phyloP scores from a whole-genome alignment of 53 echinoderm and acorn worm genomes.

The Paracentrotus lividus region DNA sequence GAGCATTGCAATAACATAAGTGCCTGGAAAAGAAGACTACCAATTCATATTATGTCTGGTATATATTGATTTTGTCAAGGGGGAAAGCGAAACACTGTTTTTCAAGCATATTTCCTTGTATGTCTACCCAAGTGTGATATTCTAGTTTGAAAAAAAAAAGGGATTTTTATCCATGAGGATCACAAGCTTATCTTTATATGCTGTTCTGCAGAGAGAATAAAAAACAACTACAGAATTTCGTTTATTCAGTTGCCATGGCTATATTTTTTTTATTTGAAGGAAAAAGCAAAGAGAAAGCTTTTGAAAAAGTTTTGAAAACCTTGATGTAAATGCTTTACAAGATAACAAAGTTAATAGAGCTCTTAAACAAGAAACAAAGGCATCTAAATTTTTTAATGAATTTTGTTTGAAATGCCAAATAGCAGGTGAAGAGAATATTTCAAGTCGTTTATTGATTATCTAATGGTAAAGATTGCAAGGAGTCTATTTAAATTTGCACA shows the following conservation, averaged over 20 bases:
- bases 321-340: neutral
- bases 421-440: neutral
- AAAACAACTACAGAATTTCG: neutral
- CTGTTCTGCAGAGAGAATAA: neutral
- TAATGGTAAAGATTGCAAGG: neutral
- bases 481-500: constrained; percentile 39
- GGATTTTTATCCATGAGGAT: neutral
- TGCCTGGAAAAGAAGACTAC: constrained; percentile 61
- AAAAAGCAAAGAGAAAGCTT: neutral
- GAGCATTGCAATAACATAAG: constrained; percentile 67
- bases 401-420: neutral
- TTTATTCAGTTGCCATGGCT: neutral
- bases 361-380: neutral
- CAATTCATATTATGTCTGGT: constrained; percentile 10
- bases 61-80: neutral
- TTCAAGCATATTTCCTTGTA: neutral
- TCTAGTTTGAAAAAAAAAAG: neutral
- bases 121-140: neutral
- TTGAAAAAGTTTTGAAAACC: neutral
- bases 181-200: neutral
- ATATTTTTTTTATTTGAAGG: neutral
- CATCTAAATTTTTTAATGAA: neutral
- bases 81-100: neutral
- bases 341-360: neutral
- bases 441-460: neutral